Percentiles rank a stretch among this genome's conserved stretches.
Conservation (phyloP, 2,888 invertebrate species). For the Epinotia bilunana region DNA sequence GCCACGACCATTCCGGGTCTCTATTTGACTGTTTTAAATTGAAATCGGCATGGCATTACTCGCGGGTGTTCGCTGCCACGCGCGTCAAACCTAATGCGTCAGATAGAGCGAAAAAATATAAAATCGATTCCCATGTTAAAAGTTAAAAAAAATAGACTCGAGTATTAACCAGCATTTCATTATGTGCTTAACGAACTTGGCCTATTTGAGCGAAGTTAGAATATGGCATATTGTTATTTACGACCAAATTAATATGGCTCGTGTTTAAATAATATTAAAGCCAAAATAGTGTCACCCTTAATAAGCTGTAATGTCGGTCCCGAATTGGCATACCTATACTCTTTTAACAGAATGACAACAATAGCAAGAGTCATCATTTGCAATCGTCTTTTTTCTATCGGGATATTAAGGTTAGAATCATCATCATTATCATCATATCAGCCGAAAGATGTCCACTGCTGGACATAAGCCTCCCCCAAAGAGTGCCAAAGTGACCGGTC, state of each 20-base stretch:
- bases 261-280: too few species aligned
- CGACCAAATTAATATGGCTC: neutral
- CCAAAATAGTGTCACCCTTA: too few species aligned
- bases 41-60: neutral
- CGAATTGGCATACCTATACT: too few species aligned
- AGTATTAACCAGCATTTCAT: constrained; percentile 6
- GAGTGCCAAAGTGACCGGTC: too few species aligned
- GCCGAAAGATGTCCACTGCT: too few species aligned
- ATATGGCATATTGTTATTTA: neutral
- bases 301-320: too few species aligned
- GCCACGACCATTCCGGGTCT: neutral
- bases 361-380: too few species aligned
- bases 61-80: neutral
- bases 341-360: too few species aligned
- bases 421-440: too few species aligned
- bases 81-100: neutral
- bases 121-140: neutral
- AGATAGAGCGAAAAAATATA: neutral
- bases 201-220: neutral
- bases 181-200: constrained; percentile 1
- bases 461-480: too few species aligned
- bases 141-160: neutral
- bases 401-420: too few species aligned
- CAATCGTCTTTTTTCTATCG: too few species aligned
- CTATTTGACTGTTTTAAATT: neutral